These are phyloP conservation scores for Cavia aperea DNA, from an alignment of 2,113 vertebrate species.

Conservation along the genomic window DNA sequence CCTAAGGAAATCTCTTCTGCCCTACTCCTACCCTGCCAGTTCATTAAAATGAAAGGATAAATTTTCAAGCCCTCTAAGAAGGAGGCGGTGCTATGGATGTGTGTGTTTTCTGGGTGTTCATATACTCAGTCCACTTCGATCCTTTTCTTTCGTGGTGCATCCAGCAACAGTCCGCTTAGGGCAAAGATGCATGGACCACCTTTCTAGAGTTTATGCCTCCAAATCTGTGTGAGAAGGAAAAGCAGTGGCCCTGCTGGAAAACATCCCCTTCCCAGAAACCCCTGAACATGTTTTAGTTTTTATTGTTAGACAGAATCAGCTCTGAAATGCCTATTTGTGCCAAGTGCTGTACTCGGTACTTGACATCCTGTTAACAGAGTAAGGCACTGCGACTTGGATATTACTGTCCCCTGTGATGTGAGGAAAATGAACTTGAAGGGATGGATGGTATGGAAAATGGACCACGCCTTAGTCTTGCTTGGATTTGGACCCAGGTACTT, in stretches of 20 bases:
- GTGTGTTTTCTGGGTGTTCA: too few relatives aligned
- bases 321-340: neutral
- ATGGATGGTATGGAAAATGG: neutral
- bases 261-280: neutral
- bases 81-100: rapidly evolving
- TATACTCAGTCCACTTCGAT: too few relatives aligned
- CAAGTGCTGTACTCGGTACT: neutral
- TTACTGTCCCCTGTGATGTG: neutral
- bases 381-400: neutral
- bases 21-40: neutral
- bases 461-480: neutral
- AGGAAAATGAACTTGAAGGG: neutral
- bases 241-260: neutral
- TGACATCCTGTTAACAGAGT: neutral
- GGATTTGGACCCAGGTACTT: neutral
- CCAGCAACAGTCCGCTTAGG: neutral
- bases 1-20: neutral
- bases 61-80: neutral
- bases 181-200: neutral
- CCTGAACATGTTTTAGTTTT: neutral
- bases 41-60: neutral
- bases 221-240: neutral
- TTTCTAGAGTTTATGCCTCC: neutral
- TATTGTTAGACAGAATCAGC: neutral
- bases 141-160: neutral